Percentiles rank a stretch among this genome's conserved stretches.
Evolutionary conservation across 2,113 vertebrate species (phyloP).

Genomic region (Rousettus leschenaultii): DNA sequence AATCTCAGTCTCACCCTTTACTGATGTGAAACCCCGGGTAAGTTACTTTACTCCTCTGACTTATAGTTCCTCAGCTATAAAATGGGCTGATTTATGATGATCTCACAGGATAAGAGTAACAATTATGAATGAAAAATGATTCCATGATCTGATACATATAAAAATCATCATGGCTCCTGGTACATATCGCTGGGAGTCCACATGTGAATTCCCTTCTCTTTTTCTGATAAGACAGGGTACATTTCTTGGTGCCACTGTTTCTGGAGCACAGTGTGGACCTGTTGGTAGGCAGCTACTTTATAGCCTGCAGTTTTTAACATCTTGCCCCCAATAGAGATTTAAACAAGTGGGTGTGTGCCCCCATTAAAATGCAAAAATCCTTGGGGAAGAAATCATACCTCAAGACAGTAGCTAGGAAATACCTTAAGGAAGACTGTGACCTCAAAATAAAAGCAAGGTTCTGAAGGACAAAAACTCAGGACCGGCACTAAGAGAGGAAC

Average conservation of each 20-base stretch:
- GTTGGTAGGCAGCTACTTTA: not conserved
- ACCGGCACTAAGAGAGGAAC: not conserved
- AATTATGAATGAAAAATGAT: not conserved
- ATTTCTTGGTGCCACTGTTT: not conserved
- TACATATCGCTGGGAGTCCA: not conserved
- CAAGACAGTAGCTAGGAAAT: not conserved
- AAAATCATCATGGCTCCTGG: not conserved
- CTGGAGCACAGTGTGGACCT: not conserved
- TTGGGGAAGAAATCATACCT: not conserved
- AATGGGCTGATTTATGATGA: not conserved
- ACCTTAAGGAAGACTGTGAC: not conserved
- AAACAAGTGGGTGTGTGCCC: not conserved
- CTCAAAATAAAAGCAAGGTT: not conserved
- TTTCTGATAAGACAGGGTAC: not conserved
- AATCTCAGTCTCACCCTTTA: not conserved
- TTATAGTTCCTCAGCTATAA: not conserved
- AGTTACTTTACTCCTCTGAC: not conserved
- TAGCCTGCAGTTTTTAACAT: not conserved
- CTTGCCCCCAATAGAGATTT: not conserved
- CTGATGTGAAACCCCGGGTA: not conserved
- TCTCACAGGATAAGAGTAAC: not conserved
- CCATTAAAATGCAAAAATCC: not conserved
- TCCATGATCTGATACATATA: not conserved
- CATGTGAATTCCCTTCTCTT: not conserved
- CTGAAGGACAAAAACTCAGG: not conserved